Evolutionary conservation across 2,888 invertebrate genomes (phyloP).

Genomic region (Itoplectis maculator): DNA sequence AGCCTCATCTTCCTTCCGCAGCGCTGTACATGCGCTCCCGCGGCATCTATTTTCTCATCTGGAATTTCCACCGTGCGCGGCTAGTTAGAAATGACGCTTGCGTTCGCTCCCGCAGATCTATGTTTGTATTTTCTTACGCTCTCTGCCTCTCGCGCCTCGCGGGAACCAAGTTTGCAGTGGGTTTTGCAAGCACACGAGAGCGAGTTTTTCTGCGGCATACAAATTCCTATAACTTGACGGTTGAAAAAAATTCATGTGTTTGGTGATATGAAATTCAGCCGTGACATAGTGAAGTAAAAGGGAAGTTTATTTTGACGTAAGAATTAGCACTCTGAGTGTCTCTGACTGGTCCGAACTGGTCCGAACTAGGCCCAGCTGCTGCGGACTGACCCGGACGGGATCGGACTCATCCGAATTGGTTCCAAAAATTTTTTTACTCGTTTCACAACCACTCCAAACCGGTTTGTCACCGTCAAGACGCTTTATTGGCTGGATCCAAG

Average conservation of each 20-base stretch:
- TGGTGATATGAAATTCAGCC: no score
- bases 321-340: no score
- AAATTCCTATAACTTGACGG: not conserved
- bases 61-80: conserved; percentile 50
- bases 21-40: conserved; percentile 21
- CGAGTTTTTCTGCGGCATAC: not conserved
- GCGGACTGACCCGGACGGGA: no score
- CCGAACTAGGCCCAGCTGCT: no score
- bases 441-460: no score
- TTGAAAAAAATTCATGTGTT: not conserved
- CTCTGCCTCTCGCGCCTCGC: not conserved
- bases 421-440: no score
- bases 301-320: not conserved
- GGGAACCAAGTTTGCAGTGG: conserved; percentile 20
- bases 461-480: no score
- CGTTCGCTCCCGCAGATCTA: conserved; percentile 24
- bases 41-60: conserved; percentile 52
- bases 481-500: no score
- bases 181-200: not conserved
- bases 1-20: conserved; percentile 49
- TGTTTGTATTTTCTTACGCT: conserved; percentile 28
- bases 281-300: no score
- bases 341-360: no score
- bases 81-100: conserved; percentile 49
- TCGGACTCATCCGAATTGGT: no score